These are phyloP conservation scores for Lordiphosa fenestrarum DNA, from an alignment of 2,888 invertebrate species.

Conservation along the genomic window DNA sequence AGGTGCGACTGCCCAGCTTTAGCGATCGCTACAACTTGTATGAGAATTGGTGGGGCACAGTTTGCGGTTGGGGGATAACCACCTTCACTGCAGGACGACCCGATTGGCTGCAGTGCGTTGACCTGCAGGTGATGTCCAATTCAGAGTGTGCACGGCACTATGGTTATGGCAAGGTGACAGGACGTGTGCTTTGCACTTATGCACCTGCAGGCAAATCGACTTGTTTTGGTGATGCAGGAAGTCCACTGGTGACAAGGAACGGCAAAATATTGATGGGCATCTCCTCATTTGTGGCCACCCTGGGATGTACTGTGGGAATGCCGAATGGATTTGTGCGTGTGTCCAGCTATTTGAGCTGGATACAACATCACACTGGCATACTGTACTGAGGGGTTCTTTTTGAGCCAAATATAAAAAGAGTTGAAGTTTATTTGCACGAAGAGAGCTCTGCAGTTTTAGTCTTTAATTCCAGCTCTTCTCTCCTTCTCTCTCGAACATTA, in stretches of 20 bases:
- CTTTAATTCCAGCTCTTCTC: no score
- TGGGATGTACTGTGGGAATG: constrained; percentile 18
- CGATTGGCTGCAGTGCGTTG: constrained; percentile 29
- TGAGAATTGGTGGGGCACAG: constrained; percentile 6
- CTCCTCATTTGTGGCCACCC: constrained; percentile 8
- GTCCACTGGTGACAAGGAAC: background rate
- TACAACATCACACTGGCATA: constrained; percentile 22
- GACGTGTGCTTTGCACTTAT: background rate
- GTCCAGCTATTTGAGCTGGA: constrained; percentile 21
- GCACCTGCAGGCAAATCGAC: background rate
- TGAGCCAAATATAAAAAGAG: no score
- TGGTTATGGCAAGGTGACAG: background rate
- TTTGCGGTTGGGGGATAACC: constrained; percentile 29
- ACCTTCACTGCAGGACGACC: background rate
- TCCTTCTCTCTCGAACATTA: no score
- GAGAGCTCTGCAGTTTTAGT: no score
- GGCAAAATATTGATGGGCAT: background rate
- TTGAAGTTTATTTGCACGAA: no score
- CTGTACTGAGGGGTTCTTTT: background rate
- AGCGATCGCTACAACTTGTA: constrained; percentile 17
- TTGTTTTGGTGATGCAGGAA: background rate
- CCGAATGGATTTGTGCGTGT: constrained; percentile 24
- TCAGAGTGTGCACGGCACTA: constrained; percentile 11
- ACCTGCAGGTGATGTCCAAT: constrained; percentile 23
- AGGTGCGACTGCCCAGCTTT: constrained; percentile 10